Base-by-base conservation (phyloP, 2,888 invertebrate genomes). In the Diplolepis rosae region DNA sequence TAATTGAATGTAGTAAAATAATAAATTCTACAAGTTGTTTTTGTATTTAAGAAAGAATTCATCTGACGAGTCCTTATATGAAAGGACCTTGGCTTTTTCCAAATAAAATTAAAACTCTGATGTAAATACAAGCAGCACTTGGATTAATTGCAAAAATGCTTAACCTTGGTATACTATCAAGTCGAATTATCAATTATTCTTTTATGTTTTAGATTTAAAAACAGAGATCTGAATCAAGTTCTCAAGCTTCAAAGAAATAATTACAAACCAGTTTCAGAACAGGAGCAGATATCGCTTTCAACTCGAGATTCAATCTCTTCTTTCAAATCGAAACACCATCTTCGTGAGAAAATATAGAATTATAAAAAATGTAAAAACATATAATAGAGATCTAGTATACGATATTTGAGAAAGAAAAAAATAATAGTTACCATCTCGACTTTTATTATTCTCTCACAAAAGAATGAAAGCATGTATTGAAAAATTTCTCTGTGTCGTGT, bases 211-310 rank as follows among this genome's bases (percentile, higher is more conserved):
- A 42, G 42, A 42, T 42, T n/a, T 15, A 15, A 5, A 6, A 42
- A 42, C 4, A 11, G 22, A 35, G 35, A 56, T 56, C 35, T 61
- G 56, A 61, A 35, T 39, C 39, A 13, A 39, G 18, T 24, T 61
- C 39, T 35, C 39, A 13, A 39, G 18, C 39, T 61, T 61, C 56
- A 39, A 39, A 61, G 56, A 61, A 61, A 39, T 61, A 35, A 61
- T 61, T 61, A 39, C 22, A 61, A 56, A 61, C 56, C 56, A 39
- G 56, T 61, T 61, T 35, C 56, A 42, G 42, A 42, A 42, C 15
- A 5, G n/a, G 6, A 42, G 42, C 15, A 42, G 6, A n/a, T 35
- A 56, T 56, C 22, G 24, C 32, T 35, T 35, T 56, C 32, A 22
- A 35, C 56, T 32, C 11, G 15, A 18, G 56, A 32, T 56, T 35